Conservation (phyloP, 2,888 invertebrate species). For the Dynastes maya region DNA sequence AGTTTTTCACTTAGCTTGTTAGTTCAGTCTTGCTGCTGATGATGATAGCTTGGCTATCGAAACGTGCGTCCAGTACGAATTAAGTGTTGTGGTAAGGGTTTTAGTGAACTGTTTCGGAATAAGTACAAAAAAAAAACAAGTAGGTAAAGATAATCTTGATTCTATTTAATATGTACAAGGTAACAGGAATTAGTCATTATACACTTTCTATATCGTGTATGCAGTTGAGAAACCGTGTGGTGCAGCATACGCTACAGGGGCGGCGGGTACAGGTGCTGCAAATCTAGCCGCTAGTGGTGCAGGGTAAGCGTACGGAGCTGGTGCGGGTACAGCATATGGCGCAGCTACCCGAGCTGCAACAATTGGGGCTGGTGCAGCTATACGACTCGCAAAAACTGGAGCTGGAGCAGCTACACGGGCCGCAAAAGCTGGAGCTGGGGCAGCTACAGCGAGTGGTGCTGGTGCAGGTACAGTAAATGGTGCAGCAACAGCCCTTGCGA, state of each 20-base stretch:
- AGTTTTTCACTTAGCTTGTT: too few relatives aligned
- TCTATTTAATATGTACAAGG: constrained; percentile 44
- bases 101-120: too few relatives aligned
- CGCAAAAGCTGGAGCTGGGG: constrained; percentile 53
- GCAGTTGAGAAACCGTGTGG: constrained; percentile 30
- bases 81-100: too few relatives aligned
- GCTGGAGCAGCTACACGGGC: constrained; percentile 26
- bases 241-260: constrained; percentile 23
- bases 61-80: too few relatives aligned
- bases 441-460: constrained; percentile 7
- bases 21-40: too few relatives aligned
- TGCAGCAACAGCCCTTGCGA: constrained; percentile 59
- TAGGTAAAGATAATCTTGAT: too few relatives aligned
- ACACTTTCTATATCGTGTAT: constrained; percentile 37
- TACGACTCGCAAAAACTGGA: constrained; percentile 48
- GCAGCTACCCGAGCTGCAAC: constrained; percentile 32
- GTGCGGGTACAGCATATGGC: constrained; percentile 36
- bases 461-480: constrained; percentile 59
- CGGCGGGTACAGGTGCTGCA: constrained; percentile 11
- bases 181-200: constrained; percentile 24
- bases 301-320: constrained; percentile 44
- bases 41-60: too few relatives aligned
- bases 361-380: constrained; percentile 47
- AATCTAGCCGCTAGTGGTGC: constrained; percentile 31
- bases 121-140: too few relatives aligned